phyloP scores from a whole-genome alignment of 2,888 invertebrate species.

The Pristionchus exspectatus region DNA sequence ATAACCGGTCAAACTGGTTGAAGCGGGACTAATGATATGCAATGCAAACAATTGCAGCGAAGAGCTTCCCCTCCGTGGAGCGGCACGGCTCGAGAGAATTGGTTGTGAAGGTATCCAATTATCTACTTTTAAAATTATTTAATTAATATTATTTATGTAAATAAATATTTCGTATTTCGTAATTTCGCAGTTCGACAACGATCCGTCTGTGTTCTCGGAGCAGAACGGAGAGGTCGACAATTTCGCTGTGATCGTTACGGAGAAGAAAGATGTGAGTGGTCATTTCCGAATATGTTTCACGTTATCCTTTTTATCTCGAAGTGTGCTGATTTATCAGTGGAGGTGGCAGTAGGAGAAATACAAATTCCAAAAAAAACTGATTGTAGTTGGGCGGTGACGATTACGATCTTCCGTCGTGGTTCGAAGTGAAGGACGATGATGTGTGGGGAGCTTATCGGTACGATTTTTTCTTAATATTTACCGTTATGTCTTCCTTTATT shows the following conservation, averaged over 20 bases:
- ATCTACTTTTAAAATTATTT: neutral
- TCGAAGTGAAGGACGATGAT: constrained; percentile 75
- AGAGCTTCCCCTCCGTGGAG: constrained; percentile 66
- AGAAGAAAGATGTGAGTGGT: constrained; percentile 67
- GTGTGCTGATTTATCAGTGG: neutral
- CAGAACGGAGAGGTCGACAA: constrained; percentile 75
- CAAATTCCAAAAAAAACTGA: neutral
- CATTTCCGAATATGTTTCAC: neutral
- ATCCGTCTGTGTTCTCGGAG: constrained; percentile 71
- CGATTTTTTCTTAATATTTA: neutral
- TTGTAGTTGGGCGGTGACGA: constrained; percentile 72
- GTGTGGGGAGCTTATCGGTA: constrained; percentile 66
- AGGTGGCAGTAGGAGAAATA: neutral
- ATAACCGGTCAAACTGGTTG: constrained; percentile 23
- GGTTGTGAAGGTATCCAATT: constrained; percentile 61
- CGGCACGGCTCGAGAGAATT: constrained; percentile 75
- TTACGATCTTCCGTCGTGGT: constrained; percentile 75
- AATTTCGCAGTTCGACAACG: constrained; percentile 71
- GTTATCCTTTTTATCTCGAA: neutral
- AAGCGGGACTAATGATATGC: neutral
- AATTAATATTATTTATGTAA: neutral
- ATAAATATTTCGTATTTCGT: too few relatives aligned
- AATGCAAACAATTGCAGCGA: constrained; percentile 55
- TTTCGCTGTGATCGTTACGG: constrained; percentile 76
- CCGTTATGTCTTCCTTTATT: neutral